phyloP scores from a whole-genome alignment of 2,888 invertebrate genomes.

The Cryptus armator region DNA sequence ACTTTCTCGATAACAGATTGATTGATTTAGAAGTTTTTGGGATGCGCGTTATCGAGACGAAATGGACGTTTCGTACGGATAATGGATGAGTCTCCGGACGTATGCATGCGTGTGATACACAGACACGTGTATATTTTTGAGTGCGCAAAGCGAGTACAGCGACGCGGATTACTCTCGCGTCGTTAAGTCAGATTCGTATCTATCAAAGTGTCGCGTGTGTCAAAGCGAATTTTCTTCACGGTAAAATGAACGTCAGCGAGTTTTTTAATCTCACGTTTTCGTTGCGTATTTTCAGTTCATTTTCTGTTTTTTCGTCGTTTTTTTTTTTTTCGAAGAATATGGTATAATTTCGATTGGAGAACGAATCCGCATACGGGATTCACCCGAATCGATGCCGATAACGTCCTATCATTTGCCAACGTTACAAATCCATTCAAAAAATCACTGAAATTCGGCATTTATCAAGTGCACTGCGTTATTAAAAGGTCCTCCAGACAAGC shows the following conservation, averaged over 20 bases:
- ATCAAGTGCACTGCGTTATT: no score
- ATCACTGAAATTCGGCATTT: no score
- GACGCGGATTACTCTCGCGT: slow-evolving; percentile 54
- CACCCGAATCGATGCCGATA: no score
- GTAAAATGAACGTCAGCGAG: slow-evolving; percentile 5
- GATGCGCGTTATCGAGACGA: slow-evolving; percentile 63
- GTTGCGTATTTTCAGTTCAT: slow-evolving; percentile 1
- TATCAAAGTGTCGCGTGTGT: slow-evolving; percentile 60
- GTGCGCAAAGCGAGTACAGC: slow-evolving; percentile 13
- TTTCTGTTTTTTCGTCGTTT: background rate
- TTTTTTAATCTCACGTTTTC: slow-evolving; percentile 26
- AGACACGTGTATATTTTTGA: background rate
- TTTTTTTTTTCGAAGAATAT: background rate
- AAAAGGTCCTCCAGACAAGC: no score
- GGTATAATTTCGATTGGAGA: background rate
- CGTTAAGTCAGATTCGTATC: slow-evolving; percentile 61
- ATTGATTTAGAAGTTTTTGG: slow-evolving; percentile 68
- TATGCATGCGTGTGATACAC: background rate
- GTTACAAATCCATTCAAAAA: no score
- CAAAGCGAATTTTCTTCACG: slow-evolving; percentile 16
- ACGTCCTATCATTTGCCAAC: no score
- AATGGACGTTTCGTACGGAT: slow-evolving; percentile 55
- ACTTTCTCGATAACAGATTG: slow-evolving; percentile 66
- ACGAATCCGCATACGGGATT: no score
- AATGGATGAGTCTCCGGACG: slow-evolving; percentile 62